Percentiles rank a stretch among this genome's conserved stretches.
Evolutionary conservation across 2,888 invertebrate genomes (phyloP).

Genomic region (Melieria picta): DNA sequence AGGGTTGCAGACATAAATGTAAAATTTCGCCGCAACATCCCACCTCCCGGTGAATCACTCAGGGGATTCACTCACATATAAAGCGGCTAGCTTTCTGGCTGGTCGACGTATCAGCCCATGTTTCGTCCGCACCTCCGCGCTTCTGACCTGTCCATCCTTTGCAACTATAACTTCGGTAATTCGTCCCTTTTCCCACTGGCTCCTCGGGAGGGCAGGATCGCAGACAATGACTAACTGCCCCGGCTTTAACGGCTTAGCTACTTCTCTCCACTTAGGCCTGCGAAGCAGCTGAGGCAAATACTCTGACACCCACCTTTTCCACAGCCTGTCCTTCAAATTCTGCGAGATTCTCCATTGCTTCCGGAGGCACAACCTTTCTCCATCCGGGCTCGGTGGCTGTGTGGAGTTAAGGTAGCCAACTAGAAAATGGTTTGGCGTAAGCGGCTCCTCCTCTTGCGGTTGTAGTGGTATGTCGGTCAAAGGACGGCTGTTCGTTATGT

Average conservation of each 20-base stretch:
- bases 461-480: slow-evolving; percentile 35
- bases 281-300: slow-evolving; percentile 35
- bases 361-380: slow-evolving; percentile 22
- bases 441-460: slow-evolving; percentile 33
- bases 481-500: slow-evolving; percentile 35
- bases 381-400: slow-evolving; percentile 31
- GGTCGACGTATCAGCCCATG: slow-evolving; percentile 37
- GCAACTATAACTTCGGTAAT: slow-evolving; percentile 22
- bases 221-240: slow-evolving; percentile 33
- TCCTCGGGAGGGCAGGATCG: slow-evolving; percentile 27
- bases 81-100: slow-evolving; percentile 28
- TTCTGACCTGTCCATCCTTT: slow-evolving; percentile 35
- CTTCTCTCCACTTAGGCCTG: slow-evolving; percentile 34
- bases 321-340: slow-evolving; percentile 32
- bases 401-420: slow-evolving; percentile 33
- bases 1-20: no score
- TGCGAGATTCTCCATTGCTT: slow-evolving; percentile 37
- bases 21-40: background rate
- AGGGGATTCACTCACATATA: slow-evolving; percentile 31
- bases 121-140: slow-evolving; percentile 31
- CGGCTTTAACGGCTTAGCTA: slow-evolving; percentile 17
- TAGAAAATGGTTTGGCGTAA: slow-evolving; percentile 39
- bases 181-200: slow-evolving; percentile 35
- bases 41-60: slow-evolving; percentile 6
- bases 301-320: slow-evolving; percentile 33